Percentiles rank a stretch among this genome's conserved stretches.
Evolutionary conservation across 2,888 invertebrate species (phyloP).

Genomic region (Tenthredo scrophulariae): DNA sequence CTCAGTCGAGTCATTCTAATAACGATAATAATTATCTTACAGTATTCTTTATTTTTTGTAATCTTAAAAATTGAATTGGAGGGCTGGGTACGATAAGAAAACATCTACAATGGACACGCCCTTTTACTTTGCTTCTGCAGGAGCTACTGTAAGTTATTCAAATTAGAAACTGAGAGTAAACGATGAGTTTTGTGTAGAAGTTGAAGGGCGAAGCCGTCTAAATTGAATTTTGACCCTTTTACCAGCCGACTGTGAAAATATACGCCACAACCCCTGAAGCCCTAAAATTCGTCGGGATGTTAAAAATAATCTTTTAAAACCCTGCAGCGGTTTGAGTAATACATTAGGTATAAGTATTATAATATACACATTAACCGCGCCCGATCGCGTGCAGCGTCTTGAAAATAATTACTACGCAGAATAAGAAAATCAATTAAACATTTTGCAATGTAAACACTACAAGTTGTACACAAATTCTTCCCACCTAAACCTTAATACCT

Average conservation of each 20-base stretch:
- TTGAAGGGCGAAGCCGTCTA: constrained; percentile 6
- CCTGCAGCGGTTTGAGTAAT: not conserved
- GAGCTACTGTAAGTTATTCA: not conserved
- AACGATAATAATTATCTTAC: not conserved
- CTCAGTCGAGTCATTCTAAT: not conserved
- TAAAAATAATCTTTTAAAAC: not conserved
- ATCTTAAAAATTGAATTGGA: not conserved
- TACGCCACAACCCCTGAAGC: constrained; percentile 1
- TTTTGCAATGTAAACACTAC: not conserved
- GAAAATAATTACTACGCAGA: not conserved
- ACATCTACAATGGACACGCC: not conserved
- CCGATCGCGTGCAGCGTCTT: not conserved
- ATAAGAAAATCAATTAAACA: not conserved
- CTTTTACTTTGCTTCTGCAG: not conserved
- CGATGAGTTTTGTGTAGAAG: not conserved
- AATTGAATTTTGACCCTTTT: constrained; percentile 22
- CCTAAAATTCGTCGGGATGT: not conserved
- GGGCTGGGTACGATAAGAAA: not conserved
- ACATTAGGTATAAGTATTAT: not conserved
- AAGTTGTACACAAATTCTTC: not conserved
- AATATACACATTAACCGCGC: not conserved
- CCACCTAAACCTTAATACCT: too few relatives aligned
- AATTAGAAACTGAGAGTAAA: not conserved
- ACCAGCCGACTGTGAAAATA: constrained; percentile 2
- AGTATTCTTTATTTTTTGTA: not conserved